Conservation (phyloP, 2,797 vertebrate species). For the Coreius guichenoti region DNA sequence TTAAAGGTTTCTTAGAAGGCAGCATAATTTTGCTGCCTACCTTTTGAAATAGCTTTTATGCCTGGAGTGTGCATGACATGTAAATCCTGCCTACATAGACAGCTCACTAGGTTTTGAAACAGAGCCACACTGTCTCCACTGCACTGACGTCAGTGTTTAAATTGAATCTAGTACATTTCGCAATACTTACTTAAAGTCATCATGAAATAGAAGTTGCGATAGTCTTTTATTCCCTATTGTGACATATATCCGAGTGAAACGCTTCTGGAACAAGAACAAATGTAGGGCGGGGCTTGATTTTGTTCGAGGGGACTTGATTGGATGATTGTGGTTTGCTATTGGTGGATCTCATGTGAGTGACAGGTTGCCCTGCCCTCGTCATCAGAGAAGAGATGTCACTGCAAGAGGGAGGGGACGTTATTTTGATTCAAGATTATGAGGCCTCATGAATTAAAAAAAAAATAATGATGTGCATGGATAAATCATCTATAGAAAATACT, state of each 20-base stretch:
- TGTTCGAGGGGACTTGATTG: neutral
- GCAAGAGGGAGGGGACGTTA: neutral
- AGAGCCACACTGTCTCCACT: neutral
- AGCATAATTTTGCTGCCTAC: neutral
- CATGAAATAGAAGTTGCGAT: neutral
- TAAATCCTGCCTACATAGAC: neutral
- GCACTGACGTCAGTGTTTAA: neutral
- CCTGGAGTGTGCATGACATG: neutral
- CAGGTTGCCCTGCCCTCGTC: neutral
- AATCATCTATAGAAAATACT: neutral
- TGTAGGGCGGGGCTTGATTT: neutral
- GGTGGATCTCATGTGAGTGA: neutral
- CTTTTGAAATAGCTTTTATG: neutral
- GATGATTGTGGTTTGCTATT: neutral
- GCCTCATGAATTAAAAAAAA: neutral
- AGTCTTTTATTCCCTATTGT: neutral
- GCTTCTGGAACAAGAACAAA: neutral
- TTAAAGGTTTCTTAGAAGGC: neutral
- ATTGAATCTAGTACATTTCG: neutral
- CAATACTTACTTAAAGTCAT: neutral
- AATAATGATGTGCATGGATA: neutral
- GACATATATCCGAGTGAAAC: neutral
- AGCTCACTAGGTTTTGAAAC: neutral
- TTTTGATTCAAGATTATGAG: neutral
- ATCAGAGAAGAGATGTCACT: neutral